Evolutionary conservation across 2,113 vertebrate species (phyloP).

Genomic region (Heterocephalus glaber): DNA sequence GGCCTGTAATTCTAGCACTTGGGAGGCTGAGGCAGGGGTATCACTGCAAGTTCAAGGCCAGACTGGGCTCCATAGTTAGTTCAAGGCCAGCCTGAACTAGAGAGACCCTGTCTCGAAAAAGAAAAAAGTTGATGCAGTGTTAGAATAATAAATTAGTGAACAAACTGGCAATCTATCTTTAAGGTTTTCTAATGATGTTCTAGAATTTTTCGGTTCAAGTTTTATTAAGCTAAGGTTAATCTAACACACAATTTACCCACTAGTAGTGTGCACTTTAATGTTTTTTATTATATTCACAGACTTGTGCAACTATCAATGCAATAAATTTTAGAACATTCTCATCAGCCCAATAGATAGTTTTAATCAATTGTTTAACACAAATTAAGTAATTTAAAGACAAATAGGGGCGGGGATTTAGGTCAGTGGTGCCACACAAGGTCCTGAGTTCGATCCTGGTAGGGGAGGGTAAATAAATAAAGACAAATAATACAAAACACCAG

Average conservation of each 20-base stretch:
- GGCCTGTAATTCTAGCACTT: neutral
- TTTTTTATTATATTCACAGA: neutral
- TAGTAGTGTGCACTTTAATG: neutral
- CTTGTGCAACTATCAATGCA: neutral
- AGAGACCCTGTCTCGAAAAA: neutral
- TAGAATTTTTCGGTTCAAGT: neutral
- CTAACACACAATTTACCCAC: neutral
- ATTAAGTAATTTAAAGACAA: no score
- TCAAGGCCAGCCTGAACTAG: neutral
- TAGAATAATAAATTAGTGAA: neutral
- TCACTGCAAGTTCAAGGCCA: neutral
- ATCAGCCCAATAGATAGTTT: neutral
- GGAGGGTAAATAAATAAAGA: no score
- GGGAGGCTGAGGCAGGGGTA: neutral
- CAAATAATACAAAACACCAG: neutral
- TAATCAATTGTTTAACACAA: conserved; percentile 2
- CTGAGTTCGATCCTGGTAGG: no score
- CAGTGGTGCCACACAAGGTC: no score
- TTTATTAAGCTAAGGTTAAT: conserved; percentile 13
- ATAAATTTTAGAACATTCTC: neutral
- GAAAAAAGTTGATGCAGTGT: neutral
- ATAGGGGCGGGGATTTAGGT: no score
- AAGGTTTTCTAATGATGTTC: neutral
- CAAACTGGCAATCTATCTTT: neutral
- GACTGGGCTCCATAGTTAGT: neutral